Base-by-base conservation (phyloP, 2,113 vertebrate species). In the Acanthochromis polyacanthus region DNA sequence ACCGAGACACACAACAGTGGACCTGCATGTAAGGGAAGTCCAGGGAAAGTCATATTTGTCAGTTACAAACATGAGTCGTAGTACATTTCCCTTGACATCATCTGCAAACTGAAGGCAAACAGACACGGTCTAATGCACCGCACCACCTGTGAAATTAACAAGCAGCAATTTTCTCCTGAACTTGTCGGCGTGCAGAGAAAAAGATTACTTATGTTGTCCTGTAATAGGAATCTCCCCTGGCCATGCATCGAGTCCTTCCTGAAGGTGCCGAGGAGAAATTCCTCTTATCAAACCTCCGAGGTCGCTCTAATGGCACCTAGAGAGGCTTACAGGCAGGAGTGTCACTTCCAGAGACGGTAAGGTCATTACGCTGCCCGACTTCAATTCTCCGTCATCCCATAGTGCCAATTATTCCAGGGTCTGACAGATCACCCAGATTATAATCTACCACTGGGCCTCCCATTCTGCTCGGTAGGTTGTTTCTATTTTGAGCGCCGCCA, bases 401-500 rank as follows among this genome's bases (percentile, higher is more conserved):
- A 74, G 63, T 84, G 77, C 89, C 81, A 88, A 86, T 90, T 91
- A 87, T 80, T 75, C 67, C 68, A 22, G 19, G 45, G 56, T 79
- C 71, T 88, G 86, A 87, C 84, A 84, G 73, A 79, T 83, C 62
- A 56, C 65, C 20, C 58, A 79, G 72, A 89, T 87, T 88, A 82
- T 78, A 78, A 81, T 87, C 70, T 62, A 74, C n/a, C 15, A 57
- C 73, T 52, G 52, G 52, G 56, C 45, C 56, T 66, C 3, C 22
- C 68, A 63, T 83, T 71, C 74, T 72, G 82, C 67, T 79, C 68
- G 73, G 28, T 79, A 65, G 76, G 72, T 75, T 85, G 57, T 83
- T 85, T 89, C 80, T 83, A 82, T 87, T 85, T 84, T 74, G 4
- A 81, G 76, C 53, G 9, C 81, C 56, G 64, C 80, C 63, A 76